Base-by-base conservation (phyloP, 2,113 vertebrate genomes). In the Gopherus evgoodei region DNA sequence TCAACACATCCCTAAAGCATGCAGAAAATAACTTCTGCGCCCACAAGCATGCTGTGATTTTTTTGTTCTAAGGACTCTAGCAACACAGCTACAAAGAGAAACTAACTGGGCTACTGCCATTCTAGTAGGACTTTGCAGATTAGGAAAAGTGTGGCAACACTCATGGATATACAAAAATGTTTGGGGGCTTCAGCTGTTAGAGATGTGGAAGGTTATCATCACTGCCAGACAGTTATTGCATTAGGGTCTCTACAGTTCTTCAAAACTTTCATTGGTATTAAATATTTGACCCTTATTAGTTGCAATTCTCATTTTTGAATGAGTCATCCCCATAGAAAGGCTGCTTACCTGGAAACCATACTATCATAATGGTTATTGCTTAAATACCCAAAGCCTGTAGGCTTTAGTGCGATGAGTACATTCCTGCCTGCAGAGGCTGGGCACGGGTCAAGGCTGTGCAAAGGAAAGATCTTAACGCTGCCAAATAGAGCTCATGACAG, bases 261-360 rank as follows among this genome's bases (percentile, higher is more conserved):
- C 25, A 89, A 0, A 50, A 38, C 42, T 72, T 75, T 47, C 17
- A 31, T 84, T 50, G 6, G 62, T 81, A 86, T 52, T 53, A 44
- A 53, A 35, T 5, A 25, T 11, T 19, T 35, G 86, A 86, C 50
- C 10, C 2, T 44, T 49, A 87, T 11, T 6, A 54, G 16, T 59
- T 81, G 19, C 25, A 17, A 11, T 4, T 14, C 53, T 42, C 2
- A n/a, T 38, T 24, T 4, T 0, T 24, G 87, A 57, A 0, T 24
- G 81, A 88, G 47, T 5, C 14, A 27, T 0, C 50, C 1, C 75
- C 31, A 17, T 1, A 0, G 4, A 21, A 29, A 7, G 11, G 38
- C 49, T 44, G 22, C 42, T 44, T 47, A 44, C 42, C 24, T 78
- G 72, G 75, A 44, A 78, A 47, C 75, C 75, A 78, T 42, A 47